Evolutionary conservation across 2,113 vertebrate genomes (phyloP).

Genomic region (Mesitornis unicolor): DNA sequence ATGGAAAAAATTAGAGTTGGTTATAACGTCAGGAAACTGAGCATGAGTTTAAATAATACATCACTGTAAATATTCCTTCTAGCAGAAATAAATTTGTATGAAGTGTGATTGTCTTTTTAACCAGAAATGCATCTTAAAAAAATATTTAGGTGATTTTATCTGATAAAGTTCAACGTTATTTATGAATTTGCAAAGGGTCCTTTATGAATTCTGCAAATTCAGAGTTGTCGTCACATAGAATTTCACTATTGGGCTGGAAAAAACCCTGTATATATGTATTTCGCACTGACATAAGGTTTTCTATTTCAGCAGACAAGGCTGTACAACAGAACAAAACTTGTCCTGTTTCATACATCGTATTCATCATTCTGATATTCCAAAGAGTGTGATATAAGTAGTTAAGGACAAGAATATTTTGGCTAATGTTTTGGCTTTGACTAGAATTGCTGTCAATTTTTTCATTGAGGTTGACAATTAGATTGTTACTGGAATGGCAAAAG

Average conservation of each 20-base stretch:
- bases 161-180: not conserved
- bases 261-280: not conserved
- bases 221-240: not conserved
- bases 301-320: not conserved
- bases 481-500: not conserved
- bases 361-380: not conserved
- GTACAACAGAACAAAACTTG: not conserved
- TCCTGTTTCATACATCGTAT: not conserved
- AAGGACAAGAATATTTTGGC: not conserved
- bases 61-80: conserved; percentile 3
- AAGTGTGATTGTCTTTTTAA: not conserved
- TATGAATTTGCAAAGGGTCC: not conserved
- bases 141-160: not conserved
- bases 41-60: conserved; percentile 46
- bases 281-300: not conserved
- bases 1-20: conserved; percentile 17
- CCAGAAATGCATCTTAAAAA: not conserved
- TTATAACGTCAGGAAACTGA: conserved; percentile 46
- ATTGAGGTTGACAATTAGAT: not conserved
- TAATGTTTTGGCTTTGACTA: not conserved
- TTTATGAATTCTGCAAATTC: not conserved
- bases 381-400: not conserved
- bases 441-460: conserved; percentile 3
- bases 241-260: not conserved
- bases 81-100: conserved; percentile 31